Percentiles rank a stretch among this genome's conserved stretches.
Evolutionary conservation across 2,797 vertebrate genomes (phyloP).

Genomic region (Leuciscus waleckii): DNA sequence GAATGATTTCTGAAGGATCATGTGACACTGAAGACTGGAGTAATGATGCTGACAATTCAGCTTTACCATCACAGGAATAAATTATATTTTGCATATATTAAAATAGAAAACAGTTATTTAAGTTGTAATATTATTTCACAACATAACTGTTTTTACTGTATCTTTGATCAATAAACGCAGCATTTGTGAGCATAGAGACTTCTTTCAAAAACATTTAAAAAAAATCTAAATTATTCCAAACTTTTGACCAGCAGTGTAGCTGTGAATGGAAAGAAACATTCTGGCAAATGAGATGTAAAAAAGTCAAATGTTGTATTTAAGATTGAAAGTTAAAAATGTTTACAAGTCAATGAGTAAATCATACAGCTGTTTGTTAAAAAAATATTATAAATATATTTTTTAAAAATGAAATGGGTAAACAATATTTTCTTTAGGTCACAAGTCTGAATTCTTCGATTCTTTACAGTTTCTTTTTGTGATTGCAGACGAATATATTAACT

Average conservation of each 20-base stretch:
- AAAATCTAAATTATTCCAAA: not conserved
- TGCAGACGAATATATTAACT: constrained; percentile 83
- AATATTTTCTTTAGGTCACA: not conserved
- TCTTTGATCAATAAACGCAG: not conserved
- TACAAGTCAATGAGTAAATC: not conserved
- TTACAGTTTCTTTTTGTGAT: constrained; percentile 86
- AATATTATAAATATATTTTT: not conserved
- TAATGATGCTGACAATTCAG: not conserved
- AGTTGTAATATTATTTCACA: not conserved
- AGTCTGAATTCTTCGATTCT: not conserved
- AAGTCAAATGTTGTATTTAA: constrained; percentile 16
- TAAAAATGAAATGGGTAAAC: not conserved
- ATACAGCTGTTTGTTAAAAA: not conserved
- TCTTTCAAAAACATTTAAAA: not conserved
- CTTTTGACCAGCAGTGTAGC: not conserved
- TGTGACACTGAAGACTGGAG: not conserved
- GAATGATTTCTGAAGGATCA: not conserved
- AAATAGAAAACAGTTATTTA: not conserved
- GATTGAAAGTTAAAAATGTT: not conserved
- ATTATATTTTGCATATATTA: not conserved
- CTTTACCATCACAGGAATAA: not conserved
- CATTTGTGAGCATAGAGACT: not conserved
- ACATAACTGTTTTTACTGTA: not conserved
- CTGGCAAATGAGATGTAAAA: not conserved
- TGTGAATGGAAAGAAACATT: constrained; percentile 32